Percentiles rank a stretch among this genome's conserved stretches.
Conservation (phyloP, 1,140 invertebrate species). For the Chrysopa pallens region DNA sequence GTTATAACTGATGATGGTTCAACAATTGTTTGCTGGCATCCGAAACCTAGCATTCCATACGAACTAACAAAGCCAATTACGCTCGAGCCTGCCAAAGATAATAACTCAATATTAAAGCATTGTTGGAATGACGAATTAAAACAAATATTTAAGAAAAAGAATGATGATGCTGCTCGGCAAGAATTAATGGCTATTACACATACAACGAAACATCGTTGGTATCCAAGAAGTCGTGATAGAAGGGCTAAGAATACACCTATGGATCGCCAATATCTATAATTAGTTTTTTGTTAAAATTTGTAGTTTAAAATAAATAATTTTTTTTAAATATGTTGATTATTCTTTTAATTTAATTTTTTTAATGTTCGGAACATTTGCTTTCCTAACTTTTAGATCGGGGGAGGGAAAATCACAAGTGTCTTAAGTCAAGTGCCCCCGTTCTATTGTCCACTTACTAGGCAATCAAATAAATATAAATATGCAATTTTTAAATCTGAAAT, state of each 20-base stretch:
- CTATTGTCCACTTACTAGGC: no score
- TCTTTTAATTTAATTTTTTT: no score
- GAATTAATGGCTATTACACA: slow-evolving; percentile 56
- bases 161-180: slow-evolving; percentile 35
- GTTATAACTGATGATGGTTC: slow-evolving; percentile 50
- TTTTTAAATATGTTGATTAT: no score
- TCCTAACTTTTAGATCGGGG: no score
- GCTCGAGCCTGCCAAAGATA: slow-evolving; percentile 23
- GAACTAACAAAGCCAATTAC: slow-evolving; percentile 54
- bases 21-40: slow-evolving; percentile 75
- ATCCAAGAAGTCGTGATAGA: slow-evolving; percentile 42
- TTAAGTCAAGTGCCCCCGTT: no score
- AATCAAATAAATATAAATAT: no score
- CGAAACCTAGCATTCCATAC: slow-evolving; percentile 63
- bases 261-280: slow-evolving; percentile 57
- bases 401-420: no score
- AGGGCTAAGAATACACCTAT: slow-evolving; percentile 42
- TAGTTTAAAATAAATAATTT: no score
- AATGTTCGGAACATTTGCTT: no score
- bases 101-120: slow-evolving; percentile 40
- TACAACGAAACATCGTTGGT: slow-evolving; percentile 70
- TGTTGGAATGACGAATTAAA: slow-evolving; percentile 36
- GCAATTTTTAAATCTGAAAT: no score
- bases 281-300: background rate
- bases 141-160: slow-evolving; percentile 44